Conservation (phyloP, 2,888 invertebrate species). For the Ormyrus thymus region DNA sequence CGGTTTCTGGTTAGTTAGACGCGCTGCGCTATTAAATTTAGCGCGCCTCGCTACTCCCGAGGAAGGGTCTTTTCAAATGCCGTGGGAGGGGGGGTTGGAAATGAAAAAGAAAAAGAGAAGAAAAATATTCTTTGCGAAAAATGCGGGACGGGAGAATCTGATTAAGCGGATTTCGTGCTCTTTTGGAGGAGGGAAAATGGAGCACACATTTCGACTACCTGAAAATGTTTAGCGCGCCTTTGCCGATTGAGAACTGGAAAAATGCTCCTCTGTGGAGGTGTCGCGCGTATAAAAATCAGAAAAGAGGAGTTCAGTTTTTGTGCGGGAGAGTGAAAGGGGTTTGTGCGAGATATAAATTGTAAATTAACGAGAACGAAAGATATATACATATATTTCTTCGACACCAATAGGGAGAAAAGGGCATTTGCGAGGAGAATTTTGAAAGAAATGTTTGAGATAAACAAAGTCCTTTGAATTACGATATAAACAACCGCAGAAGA, state of each 20-base stretch:
- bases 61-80: not conserved
- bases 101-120: not conserved
- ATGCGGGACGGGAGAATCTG: not conserved
- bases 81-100: conserved; percentile 15
- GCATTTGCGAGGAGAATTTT: no score
- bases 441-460: no score
- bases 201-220: not conserved
- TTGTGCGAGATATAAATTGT: no score
- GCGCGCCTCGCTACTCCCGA: conserved; percentile 11
- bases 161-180: conserved; percentile 36
- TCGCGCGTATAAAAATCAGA: no score
- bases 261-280: conserved; percentile 1
- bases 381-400: no score
- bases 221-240: not conserved
- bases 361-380: no score
- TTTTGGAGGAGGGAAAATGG: not conserved
- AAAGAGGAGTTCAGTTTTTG: no score
- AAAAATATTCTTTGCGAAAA: conserved; percentile 12
- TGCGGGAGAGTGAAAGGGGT: no score
- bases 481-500: not conserved
- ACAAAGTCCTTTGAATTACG: no score
- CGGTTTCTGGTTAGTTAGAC: conserved; percentile 45
- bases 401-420: no score
- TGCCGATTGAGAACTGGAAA: not conserved
- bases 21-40: conserved; percentile 42